phyloP scores from a whole-genome alignment of 2,113 vertebrate species.

The Aegotheles bennettii region DNA sequence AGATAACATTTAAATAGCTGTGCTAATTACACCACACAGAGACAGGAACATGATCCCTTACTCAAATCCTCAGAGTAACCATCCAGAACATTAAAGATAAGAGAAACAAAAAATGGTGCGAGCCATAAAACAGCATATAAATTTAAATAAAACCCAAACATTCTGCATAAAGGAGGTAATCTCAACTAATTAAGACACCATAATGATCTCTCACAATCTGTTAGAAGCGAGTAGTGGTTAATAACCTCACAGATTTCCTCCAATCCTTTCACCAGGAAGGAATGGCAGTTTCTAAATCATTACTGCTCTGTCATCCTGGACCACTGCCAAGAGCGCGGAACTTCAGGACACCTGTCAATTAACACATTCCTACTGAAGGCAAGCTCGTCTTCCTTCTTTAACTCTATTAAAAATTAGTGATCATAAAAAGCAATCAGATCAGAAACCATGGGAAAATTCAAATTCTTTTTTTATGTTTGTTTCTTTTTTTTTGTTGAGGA shows the following conservation, averaged over 20 bases:
- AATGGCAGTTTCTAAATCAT: conserved; percentile 67
- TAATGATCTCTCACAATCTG: conserved; percentile 32
- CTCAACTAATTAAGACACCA: conserved; percentile 58
- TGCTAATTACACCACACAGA: conserved; percentile 45
- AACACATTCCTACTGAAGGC: conserved; percentile 45
- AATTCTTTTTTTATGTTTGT: no score
- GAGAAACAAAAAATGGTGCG: not conserved
- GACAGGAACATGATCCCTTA: conserved; percentile 3
- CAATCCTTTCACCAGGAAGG: conserved; percentile 61
- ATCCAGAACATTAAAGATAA: not conserved
- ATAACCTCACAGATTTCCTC: conserved; percentile 68
- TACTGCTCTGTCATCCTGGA: conserved; percentile 73
- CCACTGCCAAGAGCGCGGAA: conserved; percentile 59
- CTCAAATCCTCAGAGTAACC: conserved; percentile 26
- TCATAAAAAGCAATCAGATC: not conserved
- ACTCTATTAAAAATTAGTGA: not conserved
- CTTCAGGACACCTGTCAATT: conserved; percentile 72
- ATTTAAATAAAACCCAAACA: not conserved
- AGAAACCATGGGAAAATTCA: not conserved
- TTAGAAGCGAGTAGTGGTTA: conserved; percentile 49
- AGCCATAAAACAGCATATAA: not conserved
- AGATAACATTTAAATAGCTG: conserved; percentile 45
- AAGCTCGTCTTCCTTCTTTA: not conserved
- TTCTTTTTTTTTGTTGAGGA: no score
- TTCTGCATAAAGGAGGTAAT: conserved; percentile 12